Evolutionary conservation across 2,113 vertebrate species (phyloP), one percentile per base, ranked within the genome.

Genomic region (Hiodon alosoides): DNA sequence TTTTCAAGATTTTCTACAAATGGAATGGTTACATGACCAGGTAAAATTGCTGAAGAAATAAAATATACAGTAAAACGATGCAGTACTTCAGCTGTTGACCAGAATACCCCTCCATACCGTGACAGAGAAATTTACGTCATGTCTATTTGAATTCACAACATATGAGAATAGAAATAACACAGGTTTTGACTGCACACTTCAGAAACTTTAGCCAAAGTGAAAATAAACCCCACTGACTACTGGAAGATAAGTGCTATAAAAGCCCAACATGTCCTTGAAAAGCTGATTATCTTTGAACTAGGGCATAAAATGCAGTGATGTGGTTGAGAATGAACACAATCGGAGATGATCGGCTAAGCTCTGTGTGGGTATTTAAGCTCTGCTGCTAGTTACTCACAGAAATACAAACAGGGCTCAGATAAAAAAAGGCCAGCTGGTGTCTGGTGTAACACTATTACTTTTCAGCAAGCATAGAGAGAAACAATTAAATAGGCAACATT

Each of bases 211-310:
- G 46, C 57, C 4, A 62, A 50, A 31, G 47, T 58, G 46, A 52
- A 62, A 51, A 72, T 72, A 51, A 72, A n/a, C 59, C 62, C n/a
- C 47, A 13, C 48, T 62, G 51, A 51, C 52, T 13, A 6, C 17
- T 55, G 71, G 50, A 72, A 61, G 54, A 11, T 72, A 47, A 51
- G 71, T 52, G 59, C 46, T 52, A 16, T 62, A 59, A 62, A 72
- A 72, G 71, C 57, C 47, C 71, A 72, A 48, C 50, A 6, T 62
- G 71, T 17, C 71, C 57, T 47, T 47, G 17, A 62, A 52, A 47
- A 62, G 71, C 47, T 62, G 71, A 55, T 58, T 48, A 62, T 59
- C 58, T 72, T 72, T 72, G 71, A 72, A 61, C 71, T 61, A 59
- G 71, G 47, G 62, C n/a, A 48, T n/a, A 50, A 59, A 72, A 61